phyloP scores from a whole-genome alignment of 2,888 invertebrate species.

The Acronicta psi region DNA sequence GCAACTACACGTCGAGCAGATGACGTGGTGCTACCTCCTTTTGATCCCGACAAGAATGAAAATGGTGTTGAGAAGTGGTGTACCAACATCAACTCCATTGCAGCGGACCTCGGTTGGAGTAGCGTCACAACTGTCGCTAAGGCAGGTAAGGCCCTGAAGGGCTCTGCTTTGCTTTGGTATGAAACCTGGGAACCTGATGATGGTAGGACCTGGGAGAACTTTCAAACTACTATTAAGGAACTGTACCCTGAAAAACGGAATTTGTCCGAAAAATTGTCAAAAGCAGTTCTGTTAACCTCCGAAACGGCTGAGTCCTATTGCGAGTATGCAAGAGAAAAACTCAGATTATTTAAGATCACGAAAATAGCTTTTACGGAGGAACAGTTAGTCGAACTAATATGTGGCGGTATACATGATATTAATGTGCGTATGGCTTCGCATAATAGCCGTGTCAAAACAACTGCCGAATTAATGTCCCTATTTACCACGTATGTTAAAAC shows the following conservation, averaged over 20 bases:
- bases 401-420: conserved; percentile 24
- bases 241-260: not conserved
- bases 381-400: conserved; percentile 11
- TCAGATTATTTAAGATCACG: conserved; percentile 6
- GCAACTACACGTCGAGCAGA: too few relatives aligned
- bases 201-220: too few relatives aligned
- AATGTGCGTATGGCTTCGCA: conserved; percentile 51
- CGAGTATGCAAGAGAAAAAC: conserved; percentile 15
- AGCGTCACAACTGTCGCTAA: too few relatives aligned
- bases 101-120: too few relatives aligned
- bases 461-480: conserved; percentile 48
- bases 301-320: conserved; percentile 9
- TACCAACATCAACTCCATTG: too few relatives aligned
- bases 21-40: too few relatives aligned
- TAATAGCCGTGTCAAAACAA: conserved; percentile 44
- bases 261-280: conserved; percentile 3
- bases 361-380: conserved; percentile 12
- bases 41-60: too few relatives aligned
- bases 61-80: too few relatives aligned
- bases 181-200: too few relatives aligned
- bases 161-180: too few relatives aligned
- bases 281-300: conserved; percentile 8
- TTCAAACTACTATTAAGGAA: too few relatives aligned
- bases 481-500: conserved; percentile 46
- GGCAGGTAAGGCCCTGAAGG: too few relatives aligned